Conservation (phyloP, 2,888 invertebrate species). For the Ormyrus pomaceus region DNA sequence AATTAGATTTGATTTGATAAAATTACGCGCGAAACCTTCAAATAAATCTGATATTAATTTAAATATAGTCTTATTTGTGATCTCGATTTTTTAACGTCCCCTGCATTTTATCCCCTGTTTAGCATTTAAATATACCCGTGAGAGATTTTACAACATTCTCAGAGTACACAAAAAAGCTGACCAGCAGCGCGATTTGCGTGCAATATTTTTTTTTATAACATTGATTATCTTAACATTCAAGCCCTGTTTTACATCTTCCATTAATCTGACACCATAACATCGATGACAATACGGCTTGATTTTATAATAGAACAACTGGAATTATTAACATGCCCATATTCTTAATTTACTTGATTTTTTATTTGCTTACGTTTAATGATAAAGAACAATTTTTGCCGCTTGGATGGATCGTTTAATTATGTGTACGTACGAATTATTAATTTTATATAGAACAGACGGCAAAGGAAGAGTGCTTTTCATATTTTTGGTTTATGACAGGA, state of each 20-base stretch:
- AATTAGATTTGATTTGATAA: too few species aligned
- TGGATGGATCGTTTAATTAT: slow-evolving; percentile 49
- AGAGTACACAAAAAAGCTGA: slow-evolving; percentile 35
- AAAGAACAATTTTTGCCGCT: slow-evolving; percentile 35
- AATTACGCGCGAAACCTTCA: too few species aligned
- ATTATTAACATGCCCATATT: slow-evolving; percentile 58
- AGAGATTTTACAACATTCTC: background rate
- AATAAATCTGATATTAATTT: too few species aligned
- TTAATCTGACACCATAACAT: slow-evolving; percentile 50
- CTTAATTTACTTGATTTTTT: slow-evolving; percentile 17
- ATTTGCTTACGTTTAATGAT: slow-evolving; percentile 22
- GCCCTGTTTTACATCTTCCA: background rate
- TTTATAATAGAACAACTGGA: slow-evolving; percentile 57
- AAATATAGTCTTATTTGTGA: slow-evolving; percentile 1
- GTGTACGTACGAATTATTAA: slow-evolving; percentile 40
- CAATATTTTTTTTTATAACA: slow-evolving; percentile 36
- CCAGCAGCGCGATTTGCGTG: slow-evolving; percentile 38
- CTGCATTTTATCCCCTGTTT: slow-evolving; percentile 27
- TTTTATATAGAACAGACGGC: slow-evolving; percentile 38
- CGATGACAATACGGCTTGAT: slow-evolving; percentile 56
- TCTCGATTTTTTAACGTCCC: slow-evolving; percentile 35
- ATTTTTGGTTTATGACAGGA: slow-evolving; percentile 49
- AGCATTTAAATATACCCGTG: slow-evolving; percentile 36
- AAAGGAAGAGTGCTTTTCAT: slow-evolving; percentile 39
- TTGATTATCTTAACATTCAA: slow-evolving; percentile 44